These are phyloP conservation scores for Myripristis jacobus DNA, from an alignment of 2,797 vertebrate species.

Conservation along the genomic window DNA sequence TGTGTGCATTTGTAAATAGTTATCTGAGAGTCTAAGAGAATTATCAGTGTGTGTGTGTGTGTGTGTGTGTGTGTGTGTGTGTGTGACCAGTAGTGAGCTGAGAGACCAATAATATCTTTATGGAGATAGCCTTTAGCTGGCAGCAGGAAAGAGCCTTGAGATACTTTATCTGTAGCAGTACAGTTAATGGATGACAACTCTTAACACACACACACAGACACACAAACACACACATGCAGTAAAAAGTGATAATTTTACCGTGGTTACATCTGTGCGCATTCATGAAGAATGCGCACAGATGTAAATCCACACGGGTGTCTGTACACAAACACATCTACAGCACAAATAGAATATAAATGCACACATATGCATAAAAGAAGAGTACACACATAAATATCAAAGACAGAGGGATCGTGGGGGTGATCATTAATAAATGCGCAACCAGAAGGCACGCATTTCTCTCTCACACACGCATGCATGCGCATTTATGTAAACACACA, in stretches of 20 bases:
- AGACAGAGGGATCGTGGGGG: not conserved
- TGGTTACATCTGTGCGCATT: not conserved
- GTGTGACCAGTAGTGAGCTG: conserved; percentile 25
- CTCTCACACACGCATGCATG: not conserved
- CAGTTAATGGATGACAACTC: conserved; percentile 28
- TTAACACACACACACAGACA: not conserved
- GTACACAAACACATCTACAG: not conserved
- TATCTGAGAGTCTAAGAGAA: conserved; percentile 30
- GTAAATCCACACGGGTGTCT: too few species aligned
- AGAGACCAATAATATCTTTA: conserved; percentile 41
- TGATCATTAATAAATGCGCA: not conserved
- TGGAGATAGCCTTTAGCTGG: conserved; percentile 33
- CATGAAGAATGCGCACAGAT: not conserved
- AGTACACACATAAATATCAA: not conserved
- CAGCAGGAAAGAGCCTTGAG: conserved; percentile 46
- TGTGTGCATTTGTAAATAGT: conserved; percentile 5
- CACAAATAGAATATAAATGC: not conserved
- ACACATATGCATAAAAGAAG: not conserved
- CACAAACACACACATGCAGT: not conserved
- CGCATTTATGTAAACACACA: not conserved
- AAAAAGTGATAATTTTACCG: not conserved
- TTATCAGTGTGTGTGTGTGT: conserved; percentile 18
- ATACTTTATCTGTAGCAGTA: conserved; percentile 34
- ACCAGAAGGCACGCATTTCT: not conserved
- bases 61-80: not conserved